Evolutionary conservation across 2,113 vertebrate species (phyloP).

Genomic region (Leptodactylus fuscus): DNA sequence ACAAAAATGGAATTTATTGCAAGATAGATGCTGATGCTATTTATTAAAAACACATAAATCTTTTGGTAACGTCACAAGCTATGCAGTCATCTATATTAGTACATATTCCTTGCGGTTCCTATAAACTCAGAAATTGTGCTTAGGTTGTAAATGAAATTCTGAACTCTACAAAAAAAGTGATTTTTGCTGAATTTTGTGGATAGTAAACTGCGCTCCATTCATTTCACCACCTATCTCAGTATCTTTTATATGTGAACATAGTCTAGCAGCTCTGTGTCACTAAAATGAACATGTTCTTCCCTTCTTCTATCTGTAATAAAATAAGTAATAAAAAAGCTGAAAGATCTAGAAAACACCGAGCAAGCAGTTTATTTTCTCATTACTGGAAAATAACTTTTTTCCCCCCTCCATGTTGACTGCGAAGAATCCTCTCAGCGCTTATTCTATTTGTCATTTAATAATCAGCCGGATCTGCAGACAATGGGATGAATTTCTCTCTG

Average conservation of each 20-base stretch:
- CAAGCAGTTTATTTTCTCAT: constrained; percentile 55
- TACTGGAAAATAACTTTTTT: constrained; percentile 10
- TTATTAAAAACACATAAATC: too few relatives aligned
- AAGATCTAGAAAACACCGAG: constrained; percentile 48
- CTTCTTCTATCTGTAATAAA: constrained; percentile 47
- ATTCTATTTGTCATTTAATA: constrained; percentile 36
- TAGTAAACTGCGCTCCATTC: constrained; percentile 39
- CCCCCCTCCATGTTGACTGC: neutral
- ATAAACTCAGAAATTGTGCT: neutral
- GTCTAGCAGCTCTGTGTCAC: constrained; percentile 27
- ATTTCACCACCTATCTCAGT: constrained; percentile 30
- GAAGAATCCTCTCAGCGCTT: neutral
- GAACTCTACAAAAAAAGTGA: neutral
- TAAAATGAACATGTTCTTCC: constrained; percentile 53
- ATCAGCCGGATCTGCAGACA: constrained; percentile 32
- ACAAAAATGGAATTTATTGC: too few relatives aligned
- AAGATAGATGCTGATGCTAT: too few relatives aligned
- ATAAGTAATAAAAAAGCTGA: constrained; percentile 53
- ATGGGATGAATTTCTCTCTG: neutral
- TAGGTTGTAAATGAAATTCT: neutral
- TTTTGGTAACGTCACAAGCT: neutral
- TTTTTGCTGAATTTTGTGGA: neutral
- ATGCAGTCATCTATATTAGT: neutral
- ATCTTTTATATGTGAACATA: constrained; percentile 38
- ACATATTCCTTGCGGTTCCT: neutral